These are phyloP conservation scores for Phrynocephalus vlangalii DNA, from an alignment of 2,797 vertebrate species.

Conservation along the genomic window DNA sequence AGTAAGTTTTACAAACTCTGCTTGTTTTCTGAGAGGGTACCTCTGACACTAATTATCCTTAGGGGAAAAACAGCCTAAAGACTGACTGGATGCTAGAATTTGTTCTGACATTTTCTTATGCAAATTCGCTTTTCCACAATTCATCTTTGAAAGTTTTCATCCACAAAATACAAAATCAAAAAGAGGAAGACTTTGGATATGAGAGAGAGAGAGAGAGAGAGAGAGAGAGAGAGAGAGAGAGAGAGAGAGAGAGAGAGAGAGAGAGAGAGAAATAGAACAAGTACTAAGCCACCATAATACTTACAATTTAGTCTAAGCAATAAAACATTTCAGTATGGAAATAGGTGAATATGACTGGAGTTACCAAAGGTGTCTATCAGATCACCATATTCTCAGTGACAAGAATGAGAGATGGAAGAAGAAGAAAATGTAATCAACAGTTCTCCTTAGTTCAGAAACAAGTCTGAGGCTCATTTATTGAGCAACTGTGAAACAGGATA, in stretches of 20 bases:
- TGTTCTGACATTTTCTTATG: background rate
- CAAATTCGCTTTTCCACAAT: slow-evolving; percentile 1
- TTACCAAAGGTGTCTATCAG: background rate
- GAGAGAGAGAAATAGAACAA: background rate
- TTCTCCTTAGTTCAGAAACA: slow-evolving; percentile 24
- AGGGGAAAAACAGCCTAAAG: background rate
- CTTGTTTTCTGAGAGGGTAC: background rate
- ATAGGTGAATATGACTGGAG: background rate
- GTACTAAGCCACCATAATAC: background rate
- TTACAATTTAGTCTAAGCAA: slow-evolving; percentile 1
- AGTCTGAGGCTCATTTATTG: slow-evolving; percentile 22
- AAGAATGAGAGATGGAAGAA: background rate
- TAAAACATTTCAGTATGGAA: background rate
- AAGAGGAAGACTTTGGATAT: slow-evolving; percentile 28
- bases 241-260: background rate
- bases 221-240: background rate
- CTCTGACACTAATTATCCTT: background rate
- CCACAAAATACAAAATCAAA: slow-evolving; percentile 30
- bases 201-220: background rate
- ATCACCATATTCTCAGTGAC: slow-evolving; percentile 3
- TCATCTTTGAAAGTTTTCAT: background rate
- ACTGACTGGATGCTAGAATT: background rate
- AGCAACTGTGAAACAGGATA: slow-evolving; percentile 27
- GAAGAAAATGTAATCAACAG: background rate
- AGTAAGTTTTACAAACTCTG: too few relatives aligned